Evolutionary conservation across 2,113 vertebrate genomes (phyloP).

Genomic region (Naja naja): DNA sequence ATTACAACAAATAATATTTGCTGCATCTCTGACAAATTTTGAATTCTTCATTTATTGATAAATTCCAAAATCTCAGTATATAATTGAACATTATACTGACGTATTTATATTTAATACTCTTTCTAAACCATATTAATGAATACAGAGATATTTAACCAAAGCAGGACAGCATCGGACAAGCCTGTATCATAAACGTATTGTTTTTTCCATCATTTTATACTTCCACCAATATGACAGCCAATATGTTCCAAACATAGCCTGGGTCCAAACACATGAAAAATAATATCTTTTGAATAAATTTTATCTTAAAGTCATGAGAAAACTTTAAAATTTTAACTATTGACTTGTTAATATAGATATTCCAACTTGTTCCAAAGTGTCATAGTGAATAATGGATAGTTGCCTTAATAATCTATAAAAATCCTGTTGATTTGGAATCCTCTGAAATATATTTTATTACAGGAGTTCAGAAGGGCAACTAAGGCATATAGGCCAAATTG

Average conservation of each 20-base stretch:
- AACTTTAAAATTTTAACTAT: neutral
- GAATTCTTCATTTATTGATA: neutral
- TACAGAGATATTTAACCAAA: neutral
- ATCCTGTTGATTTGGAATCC: neutral
- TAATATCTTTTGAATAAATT: neutral
- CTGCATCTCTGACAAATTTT: neutral
- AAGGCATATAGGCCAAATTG: neutral
- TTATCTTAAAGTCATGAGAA: neutral
- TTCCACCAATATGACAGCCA: neutral
- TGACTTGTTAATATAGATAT: neutral
- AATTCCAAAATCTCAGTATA: neutral
- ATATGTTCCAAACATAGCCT: neutral
- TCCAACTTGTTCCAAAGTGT: neutral
- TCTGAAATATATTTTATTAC: neutral
- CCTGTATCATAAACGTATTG: neutral
- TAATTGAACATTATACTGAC: neutral
- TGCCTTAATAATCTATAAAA: neutral
- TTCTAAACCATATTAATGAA: neutral
- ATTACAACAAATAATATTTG: neutral
- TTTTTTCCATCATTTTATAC: neutral
- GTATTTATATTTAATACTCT: neutral
- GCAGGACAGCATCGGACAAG: neutral
- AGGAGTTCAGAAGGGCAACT: neutral
- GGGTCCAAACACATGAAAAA: neutral
- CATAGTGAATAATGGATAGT: neutral